Conservation (phyloP, 2,797 vertebrate genomes). For the Ptychobarbus kaznakovi region DNA sequence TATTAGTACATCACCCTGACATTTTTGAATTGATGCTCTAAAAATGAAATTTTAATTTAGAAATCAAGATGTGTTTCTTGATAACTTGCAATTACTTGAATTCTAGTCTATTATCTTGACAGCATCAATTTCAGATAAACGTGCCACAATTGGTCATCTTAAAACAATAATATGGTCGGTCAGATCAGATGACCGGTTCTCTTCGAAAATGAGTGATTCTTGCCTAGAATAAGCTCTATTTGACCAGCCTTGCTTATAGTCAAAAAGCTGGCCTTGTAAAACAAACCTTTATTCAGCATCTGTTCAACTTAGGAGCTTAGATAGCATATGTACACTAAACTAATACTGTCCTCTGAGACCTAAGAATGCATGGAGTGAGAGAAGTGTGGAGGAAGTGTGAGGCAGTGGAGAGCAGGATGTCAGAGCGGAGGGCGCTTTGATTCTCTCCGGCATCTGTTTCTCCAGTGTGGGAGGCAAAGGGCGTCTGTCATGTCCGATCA, state of each 20-base stretch:
- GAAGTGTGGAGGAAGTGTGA: constrained; percentile 18
- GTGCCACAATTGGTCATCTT: no score
- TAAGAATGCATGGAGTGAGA: not conserved
- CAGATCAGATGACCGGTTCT: not conserved
- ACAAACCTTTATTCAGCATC: not conserved
- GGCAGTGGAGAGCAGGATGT: constrained; percentile 58
- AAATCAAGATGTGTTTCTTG: not conserved
- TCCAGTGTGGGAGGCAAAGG: constrained; percentile 61
- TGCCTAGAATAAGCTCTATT: not conserved
- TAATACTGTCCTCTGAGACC: not conserved
- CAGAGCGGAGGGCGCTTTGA: constrained; percentile 67
- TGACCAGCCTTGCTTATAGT: not conserved
- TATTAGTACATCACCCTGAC: not conserved
- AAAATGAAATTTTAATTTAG: not conserved
- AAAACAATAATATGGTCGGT: not conserved
- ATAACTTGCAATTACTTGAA: not conserved
- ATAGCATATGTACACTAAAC: not conserved
- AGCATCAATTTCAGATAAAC: not conserved
- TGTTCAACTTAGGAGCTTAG: not conserved
- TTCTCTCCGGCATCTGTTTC: constrained; percentile 56
- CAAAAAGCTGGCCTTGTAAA: not conserved
- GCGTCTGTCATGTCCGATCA: constrained; percentile 59
- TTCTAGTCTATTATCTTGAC: not conserved
- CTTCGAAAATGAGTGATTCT: not conserved
- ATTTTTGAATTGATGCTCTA: not conserved